Evolutionary conservation across 2,888 invertebrate species (phyloP), one percentile per base, ranked within the genome.

Genomic region (Leucozona laternaria): DNA sequence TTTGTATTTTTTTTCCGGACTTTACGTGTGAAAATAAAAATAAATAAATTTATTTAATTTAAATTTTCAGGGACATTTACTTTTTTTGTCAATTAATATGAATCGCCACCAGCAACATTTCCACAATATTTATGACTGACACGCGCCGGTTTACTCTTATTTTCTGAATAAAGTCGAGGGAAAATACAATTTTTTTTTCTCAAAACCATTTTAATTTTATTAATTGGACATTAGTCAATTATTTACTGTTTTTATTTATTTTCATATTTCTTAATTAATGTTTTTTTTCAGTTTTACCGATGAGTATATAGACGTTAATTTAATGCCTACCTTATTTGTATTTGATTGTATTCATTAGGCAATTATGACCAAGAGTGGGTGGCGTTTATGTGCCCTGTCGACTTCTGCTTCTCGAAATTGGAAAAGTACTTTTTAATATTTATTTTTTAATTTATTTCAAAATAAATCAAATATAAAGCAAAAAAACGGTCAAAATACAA

Each of bases 291-390:
- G 7, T 40, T 40, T 40, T 1, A 43, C 0, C n/a, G 43, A 43
- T 43, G n/a, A 48, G 1, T 40, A 15, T 0, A 11, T 11, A 48
- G 4, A 48, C 0, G 20, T 20, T 20, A 13, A 11, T 50, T 48
- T 50, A 13, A 64, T 58, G 48, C 72, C 73, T 73, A 60, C 68
- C 73, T 75, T 57, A 40, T 31, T 40, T 20, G 31, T 75, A 22
- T 60, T 70, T 40, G 37, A 60, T 68, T 60, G 40, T 68, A 80
- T 68, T 79, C 79, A 79, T 71, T 62, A 43, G 45, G 28, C 55
- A 40, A 45, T 43, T 17, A 45, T 20, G 76, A 25, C 17, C 11
- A 43, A 64, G 45, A 34, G 55, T 53, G 50, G 25, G 55, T 53
- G 50, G 25, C 50, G 60, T 62, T 53, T 60, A 15, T 34, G 13